A percentile compares a stretch with the other conserved stretches of the same genome.
These are phyloP conservation scores for Cyanoderma ruficeps DNA, from an alignment of 2,113 vertebrate genomes.

Conservation along the genomic window DNA sequence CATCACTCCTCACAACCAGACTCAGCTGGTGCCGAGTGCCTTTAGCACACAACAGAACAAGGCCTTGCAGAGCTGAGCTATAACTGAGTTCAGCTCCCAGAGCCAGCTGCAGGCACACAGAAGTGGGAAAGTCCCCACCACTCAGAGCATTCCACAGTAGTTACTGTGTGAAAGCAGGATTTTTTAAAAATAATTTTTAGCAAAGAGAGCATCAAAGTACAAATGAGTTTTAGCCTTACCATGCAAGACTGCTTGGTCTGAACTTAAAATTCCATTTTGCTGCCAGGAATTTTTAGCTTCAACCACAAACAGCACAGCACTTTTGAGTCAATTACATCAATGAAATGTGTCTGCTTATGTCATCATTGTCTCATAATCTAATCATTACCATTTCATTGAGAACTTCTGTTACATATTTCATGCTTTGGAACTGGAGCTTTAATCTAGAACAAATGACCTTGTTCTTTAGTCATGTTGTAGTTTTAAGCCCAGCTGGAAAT, in stretches of 20 bases:
- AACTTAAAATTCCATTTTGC: not conserved
- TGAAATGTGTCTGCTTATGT: not conserved
- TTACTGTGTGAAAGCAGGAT: not conserved
- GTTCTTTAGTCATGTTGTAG: not conserved
- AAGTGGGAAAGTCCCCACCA: not conserved
- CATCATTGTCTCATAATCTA: not conserved
- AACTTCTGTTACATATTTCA: not conserved
- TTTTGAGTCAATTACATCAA: not conserved
- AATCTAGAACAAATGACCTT: not conserved
- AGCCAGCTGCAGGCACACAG: accelerated
- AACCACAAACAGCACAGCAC: not conserved
- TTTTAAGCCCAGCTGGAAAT: not conserved
- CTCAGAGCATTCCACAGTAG: not conserved
- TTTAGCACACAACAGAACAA: not conserved
- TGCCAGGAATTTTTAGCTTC: not conserved
- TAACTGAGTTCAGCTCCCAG: accelerated
- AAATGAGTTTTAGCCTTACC: not conserved
- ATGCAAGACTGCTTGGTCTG: not conserved
- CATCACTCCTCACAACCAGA: not conserved
- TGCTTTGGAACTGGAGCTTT: not conserved
- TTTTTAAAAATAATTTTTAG: not conserved
- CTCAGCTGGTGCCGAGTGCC: accelerated
- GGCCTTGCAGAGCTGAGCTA: not conserved
- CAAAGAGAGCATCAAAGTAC: not conserved
- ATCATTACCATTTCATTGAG: not conserved